These are phyloP conservation scores for Drosophila truncata DNA, from an alignment of 1,140 invertebrate genomes.

Conservation along the genomic window DNA sequence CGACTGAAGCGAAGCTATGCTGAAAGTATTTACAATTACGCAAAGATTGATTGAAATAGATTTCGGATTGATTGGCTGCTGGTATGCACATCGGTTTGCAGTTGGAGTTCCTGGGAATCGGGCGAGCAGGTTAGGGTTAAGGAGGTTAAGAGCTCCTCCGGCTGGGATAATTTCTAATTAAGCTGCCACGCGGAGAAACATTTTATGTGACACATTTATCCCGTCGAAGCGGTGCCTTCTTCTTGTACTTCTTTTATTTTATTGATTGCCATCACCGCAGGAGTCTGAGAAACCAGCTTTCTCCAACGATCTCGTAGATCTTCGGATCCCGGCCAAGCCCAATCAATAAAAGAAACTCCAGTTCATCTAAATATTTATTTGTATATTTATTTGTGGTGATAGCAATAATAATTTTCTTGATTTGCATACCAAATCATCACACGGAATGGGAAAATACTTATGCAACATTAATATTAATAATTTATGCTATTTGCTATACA, in stretches of 20 bases:
- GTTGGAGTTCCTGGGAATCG: slow-evolving; percentile 25
- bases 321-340: slow-evolving; percentile 21
- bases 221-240: slow-evolving; percentile 1
- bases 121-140: slow-evolving; percentile 28
- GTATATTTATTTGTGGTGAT: slow-evolving; percentile 71
- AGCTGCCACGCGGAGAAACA: slow-evolving; percentile 34
- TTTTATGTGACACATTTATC: slow-evolving; percentile 51
- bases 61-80: slow-evolving; percentile 80
- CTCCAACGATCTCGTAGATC: slow-evolving; percentile 48
- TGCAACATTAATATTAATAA: slow-evolving; percentile 66
- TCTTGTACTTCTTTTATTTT: slow-evolving; percentile 5
- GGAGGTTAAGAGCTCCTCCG: slow-evolving; percentile 29
- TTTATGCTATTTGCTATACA: slow-evolving; percentile 81
- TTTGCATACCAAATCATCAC: slow-evolving; percentile 69
- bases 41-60: slow-evolving; percentile 84
- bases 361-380: slow-evolving; percentile 77
- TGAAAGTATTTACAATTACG: slow-evolving; percentile 84
- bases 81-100: slow-evolving; percentile 68
- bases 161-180: slow-evolving; percentile 51
- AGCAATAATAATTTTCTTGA: slow-evolving; percentile 74
- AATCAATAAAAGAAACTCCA: slow-evolving; percentile 46
- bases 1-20: slow-evolving; percentile 60
- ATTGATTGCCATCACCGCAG: slow-evolving; percentile 59
- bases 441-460: slow-evolving; percentile 45
- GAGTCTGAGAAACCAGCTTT: slow-evolving; percentile 50